Percentiles rank a stretch among this genome's conserved stretches.
phyloP scores from a whole-genome alignment of 1,140 invertebrate genomes.

The Heliconius hewitsoni region DNA sequence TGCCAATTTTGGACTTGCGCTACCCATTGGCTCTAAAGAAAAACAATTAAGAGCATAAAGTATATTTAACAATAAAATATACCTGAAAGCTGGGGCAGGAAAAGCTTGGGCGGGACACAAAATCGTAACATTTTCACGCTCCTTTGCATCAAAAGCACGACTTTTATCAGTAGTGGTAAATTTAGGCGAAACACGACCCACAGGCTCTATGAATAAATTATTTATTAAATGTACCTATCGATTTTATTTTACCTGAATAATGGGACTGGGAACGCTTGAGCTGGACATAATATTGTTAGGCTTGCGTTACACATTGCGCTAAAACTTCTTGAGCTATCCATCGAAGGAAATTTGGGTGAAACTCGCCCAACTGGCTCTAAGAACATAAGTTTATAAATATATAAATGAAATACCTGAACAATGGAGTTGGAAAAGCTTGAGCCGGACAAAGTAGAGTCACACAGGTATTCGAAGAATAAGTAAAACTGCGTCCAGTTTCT shows the following conservation, averaged over 20 bases:
- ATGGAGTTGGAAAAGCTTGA: constrained; percentile 84
- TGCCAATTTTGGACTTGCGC: constrained; percentile 85
- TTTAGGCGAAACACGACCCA: constrained; percentile 88
- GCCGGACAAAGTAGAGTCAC: constrained; percentile 83
- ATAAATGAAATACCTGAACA: constrained; percentile 72
- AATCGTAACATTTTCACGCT: constrained; percentile 82
- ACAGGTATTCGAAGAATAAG: constrained; percentile 68
- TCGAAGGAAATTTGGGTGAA: constrained; percentile 84
- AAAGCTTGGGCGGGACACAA: constrained; percentile 88
- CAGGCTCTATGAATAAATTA: constrained; percentile 84
- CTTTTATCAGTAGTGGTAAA: constrained; percentile 86
- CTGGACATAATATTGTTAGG: constrained; percentile 83
- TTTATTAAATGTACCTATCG: constrained; percentile 35
- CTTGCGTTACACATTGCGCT: constrained; percentile 83
- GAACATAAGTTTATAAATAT: constrained; percentile 59
- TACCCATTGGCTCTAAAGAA: constrained; percentile 86
- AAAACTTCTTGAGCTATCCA: constrained; percentile 84
- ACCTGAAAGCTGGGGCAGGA: constrained; percentile 87
- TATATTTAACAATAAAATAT: constrained; percentile 55
- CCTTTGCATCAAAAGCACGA: constrained; percentile 82
- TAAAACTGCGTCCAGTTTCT: constrained; percentile 83
- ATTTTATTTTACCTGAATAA: constrained; percentile 83
- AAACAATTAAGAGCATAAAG: constrained; percentile 48
- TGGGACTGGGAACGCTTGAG: constrained; percentile 86
- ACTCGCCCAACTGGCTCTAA: constrained; percentile 88